Percentiles rank a stretch among this genome's conserved stretches.
Evolutionary conservation across 2,888 invertebrate species (phyloP).

Genomic region (Leptopilina drosophilae): DNA sequence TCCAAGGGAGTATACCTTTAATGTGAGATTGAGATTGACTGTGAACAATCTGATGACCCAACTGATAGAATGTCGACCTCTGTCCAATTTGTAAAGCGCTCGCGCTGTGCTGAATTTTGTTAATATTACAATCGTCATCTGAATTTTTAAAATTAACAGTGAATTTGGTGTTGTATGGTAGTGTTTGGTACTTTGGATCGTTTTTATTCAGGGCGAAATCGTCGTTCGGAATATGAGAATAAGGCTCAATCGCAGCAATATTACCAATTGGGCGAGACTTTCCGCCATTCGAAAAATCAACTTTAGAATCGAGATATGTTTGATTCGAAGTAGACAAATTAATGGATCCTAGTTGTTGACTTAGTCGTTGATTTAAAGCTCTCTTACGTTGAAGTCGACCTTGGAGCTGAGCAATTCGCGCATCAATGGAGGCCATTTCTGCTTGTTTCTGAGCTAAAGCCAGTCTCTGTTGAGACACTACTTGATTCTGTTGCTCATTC

Average conservation of each 20-base stretch:
- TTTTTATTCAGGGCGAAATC: constrained; percentile 89
- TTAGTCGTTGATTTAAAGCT: constrained; percentile 87
- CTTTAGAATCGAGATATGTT: constrained; percentile 76
- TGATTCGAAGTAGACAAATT: constrained; percentile 76
- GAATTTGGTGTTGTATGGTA: constrained; percentile 93
- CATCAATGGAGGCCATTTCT: constrained; percentile 94
- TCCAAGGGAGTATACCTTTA: constrained; percentile 64
- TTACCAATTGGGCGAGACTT: constrained; percentile 83
- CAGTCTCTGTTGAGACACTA: constrained; percentile 92
- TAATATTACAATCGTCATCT: constrained; percentile 73
- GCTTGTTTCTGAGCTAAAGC: constrained; percentile 92
- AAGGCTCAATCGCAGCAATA: constrained; percentile 92
- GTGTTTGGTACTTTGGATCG: constrained; percentile 93
- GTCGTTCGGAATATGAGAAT: constrained; percentile 87
- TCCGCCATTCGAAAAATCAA: constrained; percentile 68
- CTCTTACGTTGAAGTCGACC: constrained; percentile 93
- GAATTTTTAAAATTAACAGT: constrained; percentile 80
- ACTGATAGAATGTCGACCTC: constrained; percentile 70
- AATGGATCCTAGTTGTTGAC: constrained; percentile 80
- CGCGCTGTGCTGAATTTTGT: constrained; percentile 75
- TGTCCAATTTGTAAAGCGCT: constrained; percentile 74
- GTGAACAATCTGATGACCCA: constrained; percentile 74
- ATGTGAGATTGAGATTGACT: constrained; percentile 75
- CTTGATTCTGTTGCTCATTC: constrained; percentile 95
- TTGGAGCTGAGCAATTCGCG: constrained; percentile 95